These are phyloP conservation scores for Rhogogaster chlorosoma DNA, from an alignment of 2,888 invertebrate species.

Conservation along the genomic window DNA sequence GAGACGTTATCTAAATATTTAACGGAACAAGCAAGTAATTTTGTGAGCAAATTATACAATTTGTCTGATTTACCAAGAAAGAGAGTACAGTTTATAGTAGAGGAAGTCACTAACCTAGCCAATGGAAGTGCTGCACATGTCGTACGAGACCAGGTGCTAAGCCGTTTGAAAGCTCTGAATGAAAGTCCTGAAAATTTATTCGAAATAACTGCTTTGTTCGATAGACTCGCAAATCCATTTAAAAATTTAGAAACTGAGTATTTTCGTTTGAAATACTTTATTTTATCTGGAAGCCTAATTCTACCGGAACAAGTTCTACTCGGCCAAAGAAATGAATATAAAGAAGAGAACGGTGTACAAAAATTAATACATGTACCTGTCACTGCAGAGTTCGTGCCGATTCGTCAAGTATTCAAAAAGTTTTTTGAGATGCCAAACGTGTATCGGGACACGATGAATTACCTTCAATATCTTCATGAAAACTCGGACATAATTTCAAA, in stretches of 20 bases:
- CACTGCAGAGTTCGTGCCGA: conserved; percentile 59
- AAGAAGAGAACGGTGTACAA: conserved; percentile 36
- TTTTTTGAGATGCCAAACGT: conserved; percentile 59
- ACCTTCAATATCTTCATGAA: conserved; percentile 50
- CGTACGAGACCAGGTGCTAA: conserved; percentile 28
- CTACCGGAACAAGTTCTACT: conserved; percentile 52
- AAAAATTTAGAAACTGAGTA: too few species aligned
- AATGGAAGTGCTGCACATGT: conserved; percentile 29
- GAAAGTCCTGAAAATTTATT: conserved; percentile 36
- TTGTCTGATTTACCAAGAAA: conserved; percentile 49
- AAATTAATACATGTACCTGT: conserved; percentile 53
- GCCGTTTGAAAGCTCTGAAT: conserved; percentile 19
- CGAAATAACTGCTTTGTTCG: conserved; percentile 30
- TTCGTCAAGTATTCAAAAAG: conserved; percentile 57
- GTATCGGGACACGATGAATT: conserved; percentile 53
- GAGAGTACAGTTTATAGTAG: too few species aligned
- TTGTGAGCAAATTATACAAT: conserved; percentile 51
- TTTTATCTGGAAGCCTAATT: conserved; percentile 54
- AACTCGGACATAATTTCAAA: conserved; percentile 53
- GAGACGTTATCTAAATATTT: background rate
- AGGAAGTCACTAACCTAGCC: background rate
- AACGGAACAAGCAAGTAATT: conserved; percentile 16
- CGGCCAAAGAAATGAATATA: conserved; percentile 56
- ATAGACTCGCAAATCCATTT: conserved; percentile 4
- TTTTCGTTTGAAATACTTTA: conserved; percentile 55